Percentiles rank a stretch among this genome's conserved stretches.
Evolutionary conservation across 1,140 invertebrate species (phyloP).

Genomic region (Eumeta japonica): DNA sequence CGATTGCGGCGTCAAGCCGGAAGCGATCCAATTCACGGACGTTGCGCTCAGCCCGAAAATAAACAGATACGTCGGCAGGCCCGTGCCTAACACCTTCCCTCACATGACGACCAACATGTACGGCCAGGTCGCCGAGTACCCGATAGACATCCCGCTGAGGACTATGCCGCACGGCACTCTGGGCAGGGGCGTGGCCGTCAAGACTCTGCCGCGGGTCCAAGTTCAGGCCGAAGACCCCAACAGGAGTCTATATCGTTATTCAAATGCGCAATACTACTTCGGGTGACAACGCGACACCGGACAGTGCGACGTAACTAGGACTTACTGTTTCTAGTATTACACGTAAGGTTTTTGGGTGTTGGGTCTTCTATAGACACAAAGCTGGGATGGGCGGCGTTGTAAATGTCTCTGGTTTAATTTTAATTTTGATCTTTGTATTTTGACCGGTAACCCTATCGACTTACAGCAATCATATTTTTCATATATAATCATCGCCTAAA

Average conservation of each 20-base stretch:
- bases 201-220: slow-evolving; percentile 46
- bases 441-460: too few species aligned
- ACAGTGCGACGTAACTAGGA: slow-evolving; percentile 52
- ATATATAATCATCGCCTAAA: too few species aligned
- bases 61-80: slow-evolving; percentile 47
- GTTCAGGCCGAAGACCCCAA: slow-evolving; percentile 51
- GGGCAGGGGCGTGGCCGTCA: slow-evolving; percentile 44
- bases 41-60: slow-evolving; percentile 49
- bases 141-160: slow-evolving; percentile 50
- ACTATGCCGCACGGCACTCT: slow-evolving; percentile 51
- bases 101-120: slow-evolving; percentile 55
- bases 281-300: slow-evolving; percentile 52
- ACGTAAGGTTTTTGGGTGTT: too few species aligned
- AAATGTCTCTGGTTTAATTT: too few species aligned
- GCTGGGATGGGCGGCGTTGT: too few species aligned
- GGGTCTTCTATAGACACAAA: too few species aligned
- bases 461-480: too few species aligned
- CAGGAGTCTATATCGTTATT: slow-evolving; percentile 55
- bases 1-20: slow-evolving; percentile 42
- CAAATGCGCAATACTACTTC: slow-evolving; percentile 57
- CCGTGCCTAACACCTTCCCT: slow-evolving; percentile 49
- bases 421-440: too few species aligned
- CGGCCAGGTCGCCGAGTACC: slow-evolving; percentile 50
- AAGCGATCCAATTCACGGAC: slow-evolving; percentile 43
- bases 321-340: slow-evolving; percentile 57